Conservation (phyloP, 2,113 vertebrate genomes). For the Halichoerus grypus region DNA sequence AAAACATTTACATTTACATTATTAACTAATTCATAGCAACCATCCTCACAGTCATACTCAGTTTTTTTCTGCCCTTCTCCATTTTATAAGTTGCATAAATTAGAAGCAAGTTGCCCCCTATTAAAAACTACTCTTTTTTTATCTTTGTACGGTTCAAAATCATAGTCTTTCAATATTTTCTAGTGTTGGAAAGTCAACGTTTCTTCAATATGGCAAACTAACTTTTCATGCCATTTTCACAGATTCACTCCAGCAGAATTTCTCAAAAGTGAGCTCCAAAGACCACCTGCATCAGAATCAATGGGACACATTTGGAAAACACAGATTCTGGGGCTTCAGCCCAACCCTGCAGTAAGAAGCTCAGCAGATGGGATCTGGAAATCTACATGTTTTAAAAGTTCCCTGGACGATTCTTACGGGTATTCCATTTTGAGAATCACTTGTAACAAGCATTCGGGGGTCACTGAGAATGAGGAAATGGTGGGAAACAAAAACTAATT, state of each 20-base stretch:
- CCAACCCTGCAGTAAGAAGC: neutral
- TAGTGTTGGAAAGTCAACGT: neutral
- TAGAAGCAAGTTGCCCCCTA: neutral
- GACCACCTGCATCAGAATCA: neutral
- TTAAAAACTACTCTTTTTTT: neutral
- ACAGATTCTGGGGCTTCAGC: neutral
- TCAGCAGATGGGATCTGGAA: neutral
- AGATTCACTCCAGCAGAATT: neutral
- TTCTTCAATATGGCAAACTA: neutral
- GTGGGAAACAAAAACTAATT: constrained; percentile 14
- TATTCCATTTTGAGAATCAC: neutral
- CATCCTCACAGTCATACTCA: neutral
- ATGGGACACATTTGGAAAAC: neutral
- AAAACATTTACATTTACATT: neutral
- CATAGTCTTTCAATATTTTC: neutral
- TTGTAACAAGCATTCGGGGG: neutral
- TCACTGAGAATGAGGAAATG: neutral
- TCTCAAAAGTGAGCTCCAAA: neutral
- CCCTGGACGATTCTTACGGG: neutral
- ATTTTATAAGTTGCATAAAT: neutral
- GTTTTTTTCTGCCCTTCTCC: neutral
- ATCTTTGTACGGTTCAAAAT: neutral
- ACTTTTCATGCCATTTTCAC: neutral
- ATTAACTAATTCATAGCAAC: neutral
- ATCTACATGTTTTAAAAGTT: neutral